Evolutionary conservation across 2,113 vertebrate genomes (phyloP).

Genomic region (Anthoscopus minutus): DNA sequence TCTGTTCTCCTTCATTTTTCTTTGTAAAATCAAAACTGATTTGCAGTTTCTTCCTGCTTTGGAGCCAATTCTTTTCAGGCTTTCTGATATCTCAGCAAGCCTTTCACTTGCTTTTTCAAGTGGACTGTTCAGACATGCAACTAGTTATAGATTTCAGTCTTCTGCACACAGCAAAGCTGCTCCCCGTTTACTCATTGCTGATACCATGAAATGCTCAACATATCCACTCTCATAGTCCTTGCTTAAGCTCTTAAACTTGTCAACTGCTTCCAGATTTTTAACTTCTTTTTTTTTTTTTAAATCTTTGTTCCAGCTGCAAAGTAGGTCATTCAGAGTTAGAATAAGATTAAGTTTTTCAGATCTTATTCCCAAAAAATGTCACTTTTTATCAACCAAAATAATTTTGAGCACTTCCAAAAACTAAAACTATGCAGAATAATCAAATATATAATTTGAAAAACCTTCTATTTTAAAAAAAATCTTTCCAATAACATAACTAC

Average conservation of each 20-base stretch:
- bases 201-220: background rate
- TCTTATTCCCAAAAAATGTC: slow-evolving; percentile 5
- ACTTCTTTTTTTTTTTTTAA: background rate
- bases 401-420: background rate
- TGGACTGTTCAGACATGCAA: background rate
- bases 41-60: background rate
- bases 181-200: background rate
- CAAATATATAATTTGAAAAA: background rate
- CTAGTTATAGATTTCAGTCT: background rate
- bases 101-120: background rate
- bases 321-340: background rate
- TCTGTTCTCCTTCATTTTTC: background rate
- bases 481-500: background rate
- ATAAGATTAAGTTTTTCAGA: background rate
- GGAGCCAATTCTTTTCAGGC: background rate
- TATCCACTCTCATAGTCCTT: background rate
- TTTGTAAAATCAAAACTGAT: background rate
- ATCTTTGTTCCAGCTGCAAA: background rate
- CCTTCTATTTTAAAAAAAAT: background rate
- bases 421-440: background rate
- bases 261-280: background rate
- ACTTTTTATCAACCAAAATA: background rate
- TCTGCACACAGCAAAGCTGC: background rate
- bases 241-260: background rate
- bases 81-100: background rate